Evolutionary conservation across 2,888 invertebrate species (phyloP).

Genomic region (Willowsia nigromaculata): DNA sequence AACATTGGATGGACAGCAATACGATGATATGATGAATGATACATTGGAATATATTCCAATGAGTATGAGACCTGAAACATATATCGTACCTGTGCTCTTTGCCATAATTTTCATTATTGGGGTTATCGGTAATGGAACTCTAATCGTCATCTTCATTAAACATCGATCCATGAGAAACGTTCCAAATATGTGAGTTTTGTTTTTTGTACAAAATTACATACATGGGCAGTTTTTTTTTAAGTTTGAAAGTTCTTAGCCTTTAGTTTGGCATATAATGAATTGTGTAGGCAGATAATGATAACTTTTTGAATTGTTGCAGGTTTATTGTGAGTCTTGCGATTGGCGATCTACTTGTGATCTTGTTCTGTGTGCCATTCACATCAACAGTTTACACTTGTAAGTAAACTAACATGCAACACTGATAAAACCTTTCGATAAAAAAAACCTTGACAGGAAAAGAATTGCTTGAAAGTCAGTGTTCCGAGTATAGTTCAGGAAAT

Average conservation of each 20-base stretch:
- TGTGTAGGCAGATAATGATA: not conserved
- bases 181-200: conserved; percentile 88
- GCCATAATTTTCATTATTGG: conserved; percentile 91
- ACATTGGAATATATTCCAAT: conserved; percentile 52
- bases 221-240: too few relatives aligned
- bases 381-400: conserved; percentile 91
- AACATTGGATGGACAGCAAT: not conserved
- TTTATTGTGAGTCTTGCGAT: conserved; percentile 83
- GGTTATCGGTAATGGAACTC: conserved; percentile 90
- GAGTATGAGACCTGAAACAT: conserved; percentile 85
- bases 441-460: not conserved
- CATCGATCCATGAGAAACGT: conserved; percentile 92
- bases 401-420: not conserved
- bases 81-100: conserved; percentile 89
- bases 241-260: too few relatives aligned
- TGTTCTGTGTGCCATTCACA: conserved; percentile 91
- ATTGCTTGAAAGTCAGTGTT: too few relatives aligned
- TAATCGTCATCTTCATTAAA: conserved; percentile 89
- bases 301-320: not conserved
- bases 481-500: too few relatives aligned
- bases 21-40: conserved; percentile 4
- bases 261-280: too few relatives aligned
- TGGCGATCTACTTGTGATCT: conserved; percentile 89
- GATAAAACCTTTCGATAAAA: too few relatives aligned
- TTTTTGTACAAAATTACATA: not conserved